A percentile compares a stretch with the other conserved stretches of the same genome.
These are phyloP conservation scores for Diglossa brunneiventris DNA, from an alignment of 2,113 vertebrate genomes.

Conservation along the genomic window DNA sequence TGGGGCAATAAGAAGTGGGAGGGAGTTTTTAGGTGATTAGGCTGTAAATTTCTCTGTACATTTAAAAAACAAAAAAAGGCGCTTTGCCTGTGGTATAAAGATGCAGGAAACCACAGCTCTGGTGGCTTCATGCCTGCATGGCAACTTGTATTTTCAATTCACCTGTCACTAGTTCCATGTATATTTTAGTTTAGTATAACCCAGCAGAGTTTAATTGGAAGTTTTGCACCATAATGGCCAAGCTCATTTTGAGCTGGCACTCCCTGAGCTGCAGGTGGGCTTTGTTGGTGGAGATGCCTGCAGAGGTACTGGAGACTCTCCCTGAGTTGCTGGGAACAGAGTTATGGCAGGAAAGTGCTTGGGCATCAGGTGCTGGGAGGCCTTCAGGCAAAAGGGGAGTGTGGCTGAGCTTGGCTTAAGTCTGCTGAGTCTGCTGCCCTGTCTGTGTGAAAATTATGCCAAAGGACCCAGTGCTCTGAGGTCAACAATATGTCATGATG, in stretches of 20 bases:
- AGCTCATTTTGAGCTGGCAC: not conserved
- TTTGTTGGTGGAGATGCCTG: not conserved
- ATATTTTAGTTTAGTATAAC: not conserved
- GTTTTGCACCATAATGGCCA: not conserved
- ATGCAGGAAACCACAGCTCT: not conserved
- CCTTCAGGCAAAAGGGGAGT: not conserved
- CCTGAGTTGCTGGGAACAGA: not conserved
- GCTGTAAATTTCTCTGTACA: not conserved
- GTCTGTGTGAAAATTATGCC: not conserved
- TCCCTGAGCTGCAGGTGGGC: not conserved
- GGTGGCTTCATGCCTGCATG: not conserved
- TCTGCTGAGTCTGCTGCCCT: not conserved
- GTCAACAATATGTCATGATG: accelerated
- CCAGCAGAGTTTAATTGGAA: not conserved
- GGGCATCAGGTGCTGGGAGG: not conserved
- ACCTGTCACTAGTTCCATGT: not conserved
- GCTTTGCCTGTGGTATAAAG: not conserved
- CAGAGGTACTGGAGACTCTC: not conserved
- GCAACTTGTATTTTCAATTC: not conserved
- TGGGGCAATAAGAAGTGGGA: not conserved
- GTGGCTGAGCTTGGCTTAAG: not conserved
- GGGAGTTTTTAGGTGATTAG: not conserved
- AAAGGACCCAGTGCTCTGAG: not conserved
- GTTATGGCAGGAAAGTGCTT: not conserved
- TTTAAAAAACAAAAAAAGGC: not conserved